These are phyloP conservation scores for Furcula furcula DNA, from an alignment of 2,888 invertebrate species.

Conservation along the genomic window DNA sequence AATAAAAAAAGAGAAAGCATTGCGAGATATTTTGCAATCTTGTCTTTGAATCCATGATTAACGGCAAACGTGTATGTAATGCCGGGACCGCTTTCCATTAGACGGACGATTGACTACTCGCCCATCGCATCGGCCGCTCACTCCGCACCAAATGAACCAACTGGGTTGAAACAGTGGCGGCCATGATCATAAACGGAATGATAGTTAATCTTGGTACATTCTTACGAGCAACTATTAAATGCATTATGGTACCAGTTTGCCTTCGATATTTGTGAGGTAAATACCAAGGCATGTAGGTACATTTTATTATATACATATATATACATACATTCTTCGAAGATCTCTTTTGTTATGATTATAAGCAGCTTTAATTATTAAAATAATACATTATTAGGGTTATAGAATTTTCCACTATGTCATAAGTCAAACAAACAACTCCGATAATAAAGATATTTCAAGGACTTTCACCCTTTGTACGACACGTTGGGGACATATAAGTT, in stretches of 20 bases:
- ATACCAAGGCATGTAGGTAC: too few relatives aligned
- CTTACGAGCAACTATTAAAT: slow-evolving; percentile 11
- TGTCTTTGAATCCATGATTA: slow-evolving; percentile 27
- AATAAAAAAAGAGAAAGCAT: slow-evolving; percentile 28
- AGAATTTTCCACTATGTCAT: slow-evolving; percentile 18
- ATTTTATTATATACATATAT: too few relatives aligned
- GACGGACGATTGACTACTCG: slow-evolving; percentile 29
- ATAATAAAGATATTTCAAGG: slow-evolving; percentile 32
- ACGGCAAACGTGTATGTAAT: slow-evolving; percentile 25
- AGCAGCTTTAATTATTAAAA: too few relatives aligned
- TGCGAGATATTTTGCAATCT: slow-evolving; percentile 15
- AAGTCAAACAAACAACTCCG: slow-evolving; percentile 24
- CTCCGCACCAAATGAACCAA: slow-evolving; percentile 20
- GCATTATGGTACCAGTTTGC: slow-evolving; percentile 22
- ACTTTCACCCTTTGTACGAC: slow-evolving; percentile 31
- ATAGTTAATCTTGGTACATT: slow-evolving; percentile 18
- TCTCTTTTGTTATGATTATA: too few relatives aligned
- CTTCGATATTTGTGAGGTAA: slow-evolving; percentile 20
- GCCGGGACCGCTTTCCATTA: slow-evolving; percentile 29
- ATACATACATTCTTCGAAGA: background rate
- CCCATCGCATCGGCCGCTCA: slow-evolving; percentile 14
- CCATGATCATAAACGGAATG: slow-evolving; percentile 16
- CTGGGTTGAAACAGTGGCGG: slow-evolving; percentile 15
- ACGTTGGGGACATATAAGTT: slow-evolving; percentile 33
- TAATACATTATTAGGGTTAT: slow-evolving; percentile 6